phyloP scores from a whole-genome alignment of 2,888 invertebrate genomes.

The Nemotelus nigrinus region DNA sequence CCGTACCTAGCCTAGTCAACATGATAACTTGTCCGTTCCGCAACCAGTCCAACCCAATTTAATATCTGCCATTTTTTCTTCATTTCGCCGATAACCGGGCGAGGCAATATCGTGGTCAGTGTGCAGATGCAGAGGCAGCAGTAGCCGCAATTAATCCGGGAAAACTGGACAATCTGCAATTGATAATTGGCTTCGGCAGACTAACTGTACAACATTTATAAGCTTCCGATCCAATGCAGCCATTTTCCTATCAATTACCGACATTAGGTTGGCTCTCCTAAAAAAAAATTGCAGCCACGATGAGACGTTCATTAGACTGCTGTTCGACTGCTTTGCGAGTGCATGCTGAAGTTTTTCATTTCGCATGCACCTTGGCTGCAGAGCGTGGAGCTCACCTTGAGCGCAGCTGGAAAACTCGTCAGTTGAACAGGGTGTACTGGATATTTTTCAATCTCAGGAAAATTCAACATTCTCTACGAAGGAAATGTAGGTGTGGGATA shows the following conservation, averaged over 20 bases:
- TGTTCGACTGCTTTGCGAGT: neutral
- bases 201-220: conserved; percentile 23
- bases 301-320: neutral
- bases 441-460: too few relatives aligned
- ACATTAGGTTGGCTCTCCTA: neutral
- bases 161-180: conserved; percentile 27
- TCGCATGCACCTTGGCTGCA: conserved; percentile 22
- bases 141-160: neutral
- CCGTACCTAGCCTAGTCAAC: neutral
- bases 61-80: conserved; percentile 19
- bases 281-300: neutral
- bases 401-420: neutral
- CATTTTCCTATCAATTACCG: conserved; percentile 23
- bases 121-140: neutral
- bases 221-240: conserved; percentile 23
- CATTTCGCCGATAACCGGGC: neutral
- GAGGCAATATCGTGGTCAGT: neutral
- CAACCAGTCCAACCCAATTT: neutral
- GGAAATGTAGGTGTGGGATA: too few relatives aligned
- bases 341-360: neutral
- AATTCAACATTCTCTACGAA: too few relatives aligned
- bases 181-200: conserved; percentile 12
- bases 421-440: neutral
- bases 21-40: conserved; percentile 27
- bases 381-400: neutral